Evolutionary conservation across 2,797 vertebrate genomes (phyloP).

Genomic region (Phyllotis vaccarum): DNA sequence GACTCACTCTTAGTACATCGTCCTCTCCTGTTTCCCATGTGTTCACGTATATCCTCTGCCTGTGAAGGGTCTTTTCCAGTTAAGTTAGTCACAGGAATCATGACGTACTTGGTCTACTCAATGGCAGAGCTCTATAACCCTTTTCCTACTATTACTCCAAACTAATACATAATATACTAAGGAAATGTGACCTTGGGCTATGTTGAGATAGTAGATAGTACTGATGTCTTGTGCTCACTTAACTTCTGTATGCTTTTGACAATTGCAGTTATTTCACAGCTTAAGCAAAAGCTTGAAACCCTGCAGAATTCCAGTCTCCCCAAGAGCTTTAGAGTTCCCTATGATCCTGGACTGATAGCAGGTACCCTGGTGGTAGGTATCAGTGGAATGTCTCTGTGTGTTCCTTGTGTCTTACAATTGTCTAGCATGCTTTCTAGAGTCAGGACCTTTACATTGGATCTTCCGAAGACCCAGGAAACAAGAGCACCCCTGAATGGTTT

Average conservation of each 20-base stretch:
- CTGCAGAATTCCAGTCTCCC: slow-evolving; percentile 94
- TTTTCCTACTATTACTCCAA: background rate
- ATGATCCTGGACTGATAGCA: slow-evolving; percentile 97
- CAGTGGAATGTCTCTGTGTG: background rate
- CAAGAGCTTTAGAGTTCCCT: slow-evolving; percentile 95
- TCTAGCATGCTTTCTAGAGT: background rate
- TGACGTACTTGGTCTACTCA: background rate
- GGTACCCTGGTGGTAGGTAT: slow-evolving; percentile 93
- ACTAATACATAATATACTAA: background rate
- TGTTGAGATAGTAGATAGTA: background rate
- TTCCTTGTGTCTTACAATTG: slow-evolving; percentile 9
- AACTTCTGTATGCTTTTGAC: slow-evolving; percentile 72
- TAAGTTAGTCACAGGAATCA: background rate
- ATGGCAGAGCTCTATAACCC: background rate
- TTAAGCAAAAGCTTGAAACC: slow-evolving; percentile 97
- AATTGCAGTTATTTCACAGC: slow-evolving; percentile 93
- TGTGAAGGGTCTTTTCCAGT: too few species aligned
- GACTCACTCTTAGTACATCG: background rate
- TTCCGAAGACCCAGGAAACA: background rate
- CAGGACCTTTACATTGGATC: background rate
- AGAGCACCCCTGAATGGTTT: background rate
- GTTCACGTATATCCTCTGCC: background rate
- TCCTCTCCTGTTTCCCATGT: background rate
- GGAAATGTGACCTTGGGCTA: background rate
- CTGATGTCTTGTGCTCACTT: slow-evolving; percentile 27